Base-by-base conservation (phyloP, 2,797 vertebrate genomes). In the Lophius americanus region DNA sequence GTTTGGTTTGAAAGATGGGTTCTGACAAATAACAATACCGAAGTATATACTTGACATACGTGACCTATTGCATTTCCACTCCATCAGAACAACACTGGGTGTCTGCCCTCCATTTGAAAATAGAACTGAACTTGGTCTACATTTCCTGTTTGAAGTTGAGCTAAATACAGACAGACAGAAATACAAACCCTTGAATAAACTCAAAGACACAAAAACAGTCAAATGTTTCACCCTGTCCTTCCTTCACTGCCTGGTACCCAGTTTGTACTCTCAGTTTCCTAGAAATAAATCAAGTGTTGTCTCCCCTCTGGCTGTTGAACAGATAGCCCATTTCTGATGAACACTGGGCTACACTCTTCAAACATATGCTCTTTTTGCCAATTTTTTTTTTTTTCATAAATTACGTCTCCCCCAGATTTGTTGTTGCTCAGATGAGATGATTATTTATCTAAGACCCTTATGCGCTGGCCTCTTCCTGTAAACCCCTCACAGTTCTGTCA, bases 231-330 rank as follows among this genome's bases (percentile, higher is more conserved):
- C 71, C 73, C 69, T 76, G 70, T 84, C 77, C 73, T 73, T 63
- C 10, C 64, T 77, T 33, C 48, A 6, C 46, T 74, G 47, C 43
- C 46, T 70, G 65, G 51, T 68, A 63, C 60, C 55, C 60, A 51
- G 42, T 47, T 37, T 67, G 73, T 65, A 72, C 78, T 73, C 67
- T n/a, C 75, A 51, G 69, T 78, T 62, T 73, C 84, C 82, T 59
- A 83, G 23, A 90, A 85, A 87, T 84, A 83, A 81, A 76, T 60
- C 62, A 2, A 78, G 81, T 82, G 79, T 88, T 74, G 7, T 80
- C 79, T 81, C 85, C 74, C 73, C 81, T 63, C 60, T 67, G 55
- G 75, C 55, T 73, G 63, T 51, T 53, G 49, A 41, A 57, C 49
- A 52, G 32, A n/a, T 49, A 55, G 42, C 60, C 73, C 54, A 47